Evolutionary conservation across 2,113 vertebrate genomes (phyloP).

Genomic region (Ciconia maguari): DNA sequence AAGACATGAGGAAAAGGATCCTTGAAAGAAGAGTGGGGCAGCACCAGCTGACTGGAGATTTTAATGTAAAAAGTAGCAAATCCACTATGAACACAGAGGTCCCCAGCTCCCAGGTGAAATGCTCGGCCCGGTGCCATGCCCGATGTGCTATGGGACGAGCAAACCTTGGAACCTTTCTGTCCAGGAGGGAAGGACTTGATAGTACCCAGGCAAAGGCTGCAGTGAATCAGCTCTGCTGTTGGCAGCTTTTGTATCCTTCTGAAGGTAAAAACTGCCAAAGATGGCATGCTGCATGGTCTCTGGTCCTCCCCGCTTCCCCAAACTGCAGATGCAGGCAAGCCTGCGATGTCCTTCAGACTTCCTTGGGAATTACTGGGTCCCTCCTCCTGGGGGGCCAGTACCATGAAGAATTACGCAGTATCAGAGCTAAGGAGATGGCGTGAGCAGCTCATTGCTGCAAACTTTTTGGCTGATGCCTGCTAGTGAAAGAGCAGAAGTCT

Average conservation of each 20-base stretch:
- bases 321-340: fast-evolving
- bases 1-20: not conserved
- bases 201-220: not conserved
- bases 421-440: not conserved
- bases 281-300: not conserved
- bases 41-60: not conserved
- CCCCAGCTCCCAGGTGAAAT: not conserved
- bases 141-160: not conserved
- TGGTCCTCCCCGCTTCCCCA: not conserved
- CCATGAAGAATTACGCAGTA: not conserved
- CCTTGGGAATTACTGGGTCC: not conserved
- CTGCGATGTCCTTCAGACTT: not conserved
- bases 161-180: not conserved
- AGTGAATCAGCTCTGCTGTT: not conserved
- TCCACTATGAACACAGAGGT: not conserved
- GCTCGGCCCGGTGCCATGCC: not conserved
- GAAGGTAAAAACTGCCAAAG: not conserved
- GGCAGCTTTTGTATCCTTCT: not conserved
- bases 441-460: not conserved
- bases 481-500: not conserved
- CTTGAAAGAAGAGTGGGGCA: not conserved
- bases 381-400: fast-evolving
- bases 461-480: not conserved
- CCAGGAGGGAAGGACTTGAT: not conserved
- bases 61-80: not conserved